phyloP scores from a whole-genome alignment of 2,888 invertebrate species.

The Digitonthophagus gazella region DNA sequence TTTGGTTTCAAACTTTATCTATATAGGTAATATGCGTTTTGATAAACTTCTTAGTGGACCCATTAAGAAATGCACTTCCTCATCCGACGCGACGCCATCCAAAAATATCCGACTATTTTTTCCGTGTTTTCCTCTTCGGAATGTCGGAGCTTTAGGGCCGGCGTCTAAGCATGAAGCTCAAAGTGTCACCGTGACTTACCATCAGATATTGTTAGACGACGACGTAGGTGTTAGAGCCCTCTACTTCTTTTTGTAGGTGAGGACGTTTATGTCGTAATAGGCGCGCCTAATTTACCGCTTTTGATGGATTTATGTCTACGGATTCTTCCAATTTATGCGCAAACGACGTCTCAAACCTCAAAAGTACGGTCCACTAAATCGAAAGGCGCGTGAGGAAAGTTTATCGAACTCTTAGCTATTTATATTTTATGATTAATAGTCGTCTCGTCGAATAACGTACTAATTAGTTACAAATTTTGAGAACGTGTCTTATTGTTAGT shows the following conservation, averaged over 20 bases:
- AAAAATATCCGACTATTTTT: neutral
- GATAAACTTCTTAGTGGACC: neutral
- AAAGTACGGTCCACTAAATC: neutral
- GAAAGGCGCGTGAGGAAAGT: neutral
- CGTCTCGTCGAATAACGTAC: neutral
- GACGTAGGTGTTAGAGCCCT: neutral
- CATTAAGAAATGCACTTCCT: neutral
- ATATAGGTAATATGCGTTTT: neutral
- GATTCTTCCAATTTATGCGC: neutral
- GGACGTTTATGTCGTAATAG: neutral
- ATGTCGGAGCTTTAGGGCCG: slow-evolving; percentile 13
- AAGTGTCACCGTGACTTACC: slow-evolving; percentile 17
- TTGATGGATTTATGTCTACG: neutral
- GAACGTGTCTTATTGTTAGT: neutral
- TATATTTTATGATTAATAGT: neutral
- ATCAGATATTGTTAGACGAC: slow-evolving; percentile 19
- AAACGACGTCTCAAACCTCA: neutral
- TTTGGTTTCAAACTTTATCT: neutral
- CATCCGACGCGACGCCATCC: neutral
- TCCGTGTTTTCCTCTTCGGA: slow-evolving; percentile 11
- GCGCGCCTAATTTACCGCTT: neutral
- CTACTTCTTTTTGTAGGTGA: neutral
- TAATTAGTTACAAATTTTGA: neutral
- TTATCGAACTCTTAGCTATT: neutral
- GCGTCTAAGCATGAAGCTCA: slow-evolving; percentile 18